Evolutionary conservation across 2,113 vertebrate species (phyloP).

Genomic region (Erpornis zantholeuca): DNA sequence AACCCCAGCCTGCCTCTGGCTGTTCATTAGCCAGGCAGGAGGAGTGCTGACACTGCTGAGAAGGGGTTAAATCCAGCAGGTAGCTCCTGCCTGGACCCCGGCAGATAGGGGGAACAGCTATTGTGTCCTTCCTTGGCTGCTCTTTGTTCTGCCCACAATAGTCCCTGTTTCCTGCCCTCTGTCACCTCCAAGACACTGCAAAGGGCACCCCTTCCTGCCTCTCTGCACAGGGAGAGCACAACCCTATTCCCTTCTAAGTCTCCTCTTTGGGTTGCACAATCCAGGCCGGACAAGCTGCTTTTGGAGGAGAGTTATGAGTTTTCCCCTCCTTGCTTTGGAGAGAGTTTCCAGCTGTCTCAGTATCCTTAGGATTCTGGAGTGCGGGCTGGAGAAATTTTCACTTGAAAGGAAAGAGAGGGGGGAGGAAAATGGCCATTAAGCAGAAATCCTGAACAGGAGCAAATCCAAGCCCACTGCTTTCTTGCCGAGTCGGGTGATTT

Average conservation of each 20-base stretch:
- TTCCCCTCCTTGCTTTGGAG: neutral
- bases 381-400: neutral
- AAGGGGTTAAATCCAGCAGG: constrained; percentile 40
- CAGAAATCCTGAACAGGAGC: neutral
- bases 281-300: neutral
- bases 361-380: neutral
- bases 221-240: neutral
- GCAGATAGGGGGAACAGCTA: neutral
- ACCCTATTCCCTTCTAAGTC: neutral
- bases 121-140: neutral
- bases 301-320: neutral
- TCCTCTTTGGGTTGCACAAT: neutral
- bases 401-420: neutral
- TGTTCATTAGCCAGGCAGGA: neutral
- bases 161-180: constrained; percentile 50
- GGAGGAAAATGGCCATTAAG: neutral
- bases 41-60: neutral
- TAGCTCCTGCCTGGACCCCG: neutral
- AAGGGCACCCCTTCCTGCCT: constrained; percentile 36
- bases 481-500: neutral
- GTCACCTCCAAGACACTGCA: neutral
- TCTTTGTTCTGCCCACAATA: constrained; percentile 56
- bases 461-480: neutral
- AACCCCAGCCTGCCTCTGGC: neutral
- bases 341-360: neutral